Base-by-base conservation (phyloP, 1,140 invertebrate species). In the Trypoxylus dichotomus region DNA sequence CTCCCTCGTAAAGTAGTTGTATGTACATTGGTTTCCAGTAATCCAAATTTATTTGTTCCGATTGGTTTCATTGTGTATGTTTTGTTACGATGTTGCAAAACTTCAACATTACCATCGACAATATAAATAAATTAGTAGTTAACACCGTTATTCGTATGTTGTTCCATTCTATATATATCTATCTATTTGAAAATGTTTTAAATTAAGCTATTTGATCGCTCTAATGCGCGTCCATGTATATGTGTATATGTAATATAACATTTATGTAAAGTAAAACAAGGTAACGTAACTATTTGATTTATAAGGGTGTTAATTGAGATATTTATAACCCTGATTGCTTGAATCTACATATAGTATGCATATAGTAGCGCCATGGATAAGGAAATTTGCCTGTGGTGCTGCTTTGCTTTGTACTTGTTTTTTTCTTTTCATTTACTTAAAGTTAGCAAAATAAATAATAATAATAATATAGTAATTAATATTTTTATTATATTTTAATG, bases 51-150 rank as follows among this genome's bases (percentile, higher is more conserved):
- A 47, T 15, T 13, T 47, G n/a, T 47, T n/a, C 43, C n/a, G 43
- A 13, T 25, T 25, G 60, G 6, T 63, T 63, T n/a, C 24, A 24
- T 63, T 63, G 21, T 63, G 19, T 24, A 27, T 1, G 25, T 63
- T 63, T 24, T 27, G 43, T 47, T 13, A 0, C 8, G 25, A 19
- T 19, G 60, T 25, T 21, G 60, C 60, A 19, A 63, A 25, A 25
- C 60, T n/a, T n/a, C n/a, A n/a, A n/a, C n/a, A n/a, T n/a, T 24
- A 63, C 19, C 25, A 63, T 19, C 19, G 19, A 24, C 25, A 63
- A 27, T 27, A 63, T 63, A 63, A 63, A 63, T 63, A 63, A 63
- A 63, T 63, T 63, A 63, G 60, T 63, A 63, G 19, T 63, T 19
- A 63, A 63, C 60, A 63, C 60, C n/a, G 60, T 27, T n/a, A 11